Conservation (phyloP, 2,888 invertebrate genomes). For the Geophilus truncorum region DNA sequence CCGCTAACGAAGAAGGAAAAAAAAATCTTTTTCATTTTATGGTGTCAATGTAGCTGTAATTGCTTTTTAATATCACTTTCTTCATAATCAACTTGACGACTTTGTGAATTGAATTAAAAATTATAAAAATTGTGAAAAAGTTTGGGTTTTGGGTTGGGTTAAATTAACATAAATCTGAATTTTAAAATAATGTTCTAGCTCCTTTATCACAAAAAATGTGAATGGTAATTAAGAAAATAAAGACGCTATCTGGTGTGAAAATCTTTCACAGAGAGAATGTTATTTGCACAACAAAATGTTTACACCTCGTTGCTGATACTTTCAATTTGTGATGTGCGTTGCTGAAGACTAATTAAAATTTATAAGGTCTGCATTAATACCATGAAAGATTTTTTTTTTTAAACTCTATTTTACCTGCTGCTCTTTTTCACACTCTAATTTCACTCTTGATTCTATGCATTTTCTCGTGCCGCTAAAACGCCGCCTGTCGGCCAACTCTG, state of each 20-base stretch:
- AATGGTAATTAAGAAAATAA: neutral
- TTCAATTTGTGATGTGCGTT: neutral
- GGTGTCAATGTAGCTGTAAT: neutral
- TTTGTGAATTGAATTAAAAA: neutral
- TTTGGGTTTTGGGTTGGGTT: neutral
- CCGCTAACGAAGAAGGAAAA: neutral
- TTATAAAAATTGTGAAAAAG: neutral
- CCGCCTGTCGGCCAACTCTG: conserved; percentile 75
- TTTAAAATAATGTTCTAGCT: neutral
- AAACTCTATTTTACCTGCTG: conserved; percentile 59
- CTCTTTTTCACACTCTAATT: conserved; percentile 85
- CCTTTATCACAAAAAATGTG: neutral
- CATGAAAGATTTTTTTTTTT: no score
- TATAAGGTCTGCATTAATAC: neutral
- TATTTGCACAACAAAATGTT: conserved; percentile 1
- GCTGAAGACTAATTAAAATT: conserved; percentile 12
- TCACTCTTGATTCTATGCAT: conserved; percentile 85
- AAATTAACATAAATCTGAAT: neutral
- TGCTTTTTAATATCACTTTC: neutral
- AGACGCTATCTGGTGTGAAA: neutral
- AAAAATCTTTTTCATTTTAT: neutral
- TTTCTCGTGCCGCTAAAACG: conserved; percentile 86
- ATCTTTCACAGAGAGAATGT: neutral
- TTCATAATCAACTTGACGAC: neutral
- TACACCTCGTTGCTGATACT: conserved; percentile 1